A percentile compares a stretch with the other conserved stretches of the same genome.
These are phyloP conservation scores for Neoscelio sp. DNA, from an alignment of 2,888 invertebrate species.

Conservation along the genomic window DNA sequence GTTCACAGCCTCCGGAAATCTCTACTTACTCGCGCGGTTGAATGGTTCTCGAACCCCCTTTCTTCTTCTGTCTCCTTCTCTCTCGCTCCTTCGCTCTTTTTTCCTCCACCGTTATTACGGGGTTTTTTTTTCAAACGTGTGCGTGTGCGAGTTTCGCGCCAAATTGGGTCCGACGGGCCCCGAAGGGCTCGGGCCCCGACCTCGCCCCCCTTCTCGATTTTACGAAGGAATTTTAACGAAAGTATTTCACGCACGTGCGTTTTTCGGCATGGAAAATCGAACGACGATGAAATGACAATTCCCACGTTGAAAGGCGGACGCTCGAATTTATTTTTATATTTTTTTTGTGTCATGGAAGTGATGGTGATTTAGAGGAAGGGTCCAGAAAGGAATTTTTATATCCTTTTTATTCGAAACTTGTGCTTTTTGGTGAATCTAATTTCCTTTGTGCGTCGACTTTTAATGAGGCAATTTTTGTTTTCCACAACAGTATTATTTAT, in stretches of 20 bases:
- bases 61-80: constrained; percentile 66
- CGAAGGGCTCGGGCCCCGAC: not conserved
- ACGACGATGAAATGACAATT: constrained; percentile 60
- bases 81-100: constrained; percentile 45
- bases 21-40: constrained; percentile 81
- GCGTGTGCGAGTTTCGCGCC: constrained; percentile 53
- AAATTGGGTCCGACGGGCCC: constrained; percentile 35
- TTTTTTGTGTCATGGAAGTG: constrained; percentile 35
- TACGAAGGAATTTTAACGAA: constrained; percentile 46
- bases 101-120: constrained; percentile 17
- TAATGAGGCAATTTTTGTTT: too few relatives aligned
- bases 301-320: constrained; percentile 45
- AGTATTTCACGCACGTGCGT: constrained; percentile 57
- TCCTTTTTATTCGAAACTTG: constrained; percentile 27
- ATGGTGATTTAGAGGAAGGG: constrained; percentile 35
- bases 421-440: not conserved
- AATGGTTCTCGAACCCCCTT: constrained; percentile 74
- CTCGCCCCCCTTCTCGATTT: not conserved
- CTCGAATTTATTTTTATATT: constrained; percentile 34
- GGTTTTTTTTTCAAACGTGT: not conserved
- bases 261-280: constrained; percentile 61
- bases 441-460: not conserved
- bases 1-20: constrained; percentile 80
- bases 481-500: too few relatives aligned
- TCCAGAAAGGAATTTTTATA: constrained; percentile 30